Evolutionary conservation across 2,113 vertebrate species (phyloP), one percentile per base, ranked within the genome.

Genomic region (Scomber japonicus): DNA sequence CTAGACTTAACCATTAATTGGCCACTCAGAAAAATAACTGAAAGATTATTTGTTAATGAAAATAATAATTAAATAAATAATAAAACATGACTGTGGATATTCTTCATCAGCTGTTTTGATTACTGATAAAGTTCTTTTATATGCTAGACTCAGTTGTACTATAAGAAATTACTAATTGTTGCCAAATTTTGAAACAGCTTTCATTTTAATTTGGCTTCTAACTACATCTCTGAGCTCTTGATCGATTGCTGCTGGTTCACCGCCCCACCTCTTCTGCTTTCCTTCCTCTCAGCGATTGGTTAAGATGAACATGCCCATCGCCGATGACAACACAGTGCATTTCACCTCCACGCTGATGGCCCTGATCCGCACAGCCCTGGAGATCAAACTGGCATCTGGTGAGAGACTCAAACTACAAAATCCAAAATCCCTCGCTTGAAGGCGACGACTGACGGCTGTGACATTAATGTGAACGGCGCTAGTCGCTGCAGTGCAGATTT

Each of bases 271-370:
- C 72, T 69, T 24, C 44, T 72, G 45, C 69, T 65, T 62, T 55
- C 55, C 4, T 53, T 79, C 81, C 81, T 85, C 46, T 30, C 93
- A 99, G 98, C 97, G 97, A 49, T 87, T 99, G 93, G 98, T 99
- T 60, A 94, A 93, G 90, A 99, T 99, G 98, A 99, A 99, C 93
- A 99, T 99, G 98, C 98, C 98, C 1, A 99, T 99, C 70, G 97
- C 96, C 0, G 95, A 94, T 0, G 97, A 99, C 88, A 93, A 96
- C 80, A 97, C 97, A 0, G 98, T 99, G 35, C 97, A 98, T 88
- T 99, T 99, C 95, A 99, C 97, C 0, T 99, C 97, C 88, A 99
- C 98, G 0, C 93, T 99, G 86, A 99, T 99, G 97, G 98, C 96
- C 54, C 94, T 99, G 90, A 99, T 99, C 79, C 95, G 97, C 82